A percentile compares a stretch with the other conserved stretches of the same genome.
These are phyloP conservation scores for Chaetophractus vellerosus DNA, from an alignment of 2,797 vertebrate genomes.

Conservation along the genomic window DNA sequence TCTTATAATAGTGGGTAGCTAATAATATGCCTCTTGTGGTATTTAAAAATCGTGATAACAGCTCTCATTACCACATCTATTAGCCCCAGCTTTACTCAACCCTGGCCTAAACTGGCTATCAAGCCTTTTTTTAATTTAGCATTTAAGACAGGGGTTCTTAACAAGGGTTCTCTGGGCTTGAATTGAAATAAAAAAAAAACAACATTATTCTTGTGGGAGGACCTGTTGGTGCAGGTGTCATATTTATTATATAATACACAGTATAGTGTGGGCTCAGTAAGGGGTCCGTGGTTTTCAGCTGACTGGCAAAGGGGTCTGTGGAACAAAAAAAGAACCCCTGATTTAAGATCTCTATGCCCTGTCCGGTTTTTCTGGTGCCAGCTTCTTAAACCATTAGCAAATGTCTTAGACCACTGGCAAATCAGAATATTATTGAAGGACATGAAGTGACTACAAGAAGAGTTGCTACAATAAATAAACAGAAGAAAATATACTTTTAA, in stretches of 20 bases:
- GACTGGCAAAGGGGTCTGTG: too few relatives aligned
- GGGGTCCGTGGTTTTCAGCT: too few relatives aligned
- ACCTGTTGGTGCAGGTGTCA: too few relatives aligned
- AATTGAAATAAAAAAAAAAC: too few relatives aligned
- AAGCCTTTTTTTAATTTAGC: slow-evolving; percentile 51
- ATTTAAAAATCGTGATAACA: slow-evolving; percentile 89
- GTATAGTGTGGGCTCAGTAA: too few relatives aligned
- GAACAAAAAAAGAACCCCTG: too few relatives aligned
- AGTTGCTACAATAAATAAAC: slow-evolving; percentile 21
- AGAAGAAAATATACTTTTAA: slow-evolving; percentile 41
- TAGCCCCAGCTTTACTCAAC: slow-evolving; percentile 84
- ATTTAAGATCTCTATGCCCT: slow-evolving; percentile 14
- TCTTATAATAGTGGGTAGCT: slow-evolving; percentile 88
- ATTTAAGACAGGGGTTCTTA: background rate
- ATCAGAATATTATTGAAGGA: slow-evolving; percentile 54
- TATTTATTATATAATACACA: too few relatives aligned
- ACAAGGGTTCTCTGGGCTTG: too few relatives aligned
- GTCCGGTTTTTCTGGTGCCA: slow-evolving; percentile 30
- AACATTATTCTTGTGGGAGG: too few relatives aligned
- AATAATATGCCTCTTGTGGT: slow-evolving; percentile 89
- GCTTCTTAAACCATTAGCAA: slow-evolving; percentile 8
- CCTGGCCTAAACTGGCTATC: slow-evolving; percentile 85
- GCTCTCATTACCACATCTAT: slow-evolving; percentile 88
- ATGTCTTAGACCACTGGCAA: slow-evolving; percentile 36
- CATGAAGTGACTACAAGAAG: background rate